A percentile compares a stretch with the other conserved stretches of the same genome.
Evolutionary conservation across 2,113 vertebrate genomes (phyloP).

Genomic region (Petromus typicus): DNA sequence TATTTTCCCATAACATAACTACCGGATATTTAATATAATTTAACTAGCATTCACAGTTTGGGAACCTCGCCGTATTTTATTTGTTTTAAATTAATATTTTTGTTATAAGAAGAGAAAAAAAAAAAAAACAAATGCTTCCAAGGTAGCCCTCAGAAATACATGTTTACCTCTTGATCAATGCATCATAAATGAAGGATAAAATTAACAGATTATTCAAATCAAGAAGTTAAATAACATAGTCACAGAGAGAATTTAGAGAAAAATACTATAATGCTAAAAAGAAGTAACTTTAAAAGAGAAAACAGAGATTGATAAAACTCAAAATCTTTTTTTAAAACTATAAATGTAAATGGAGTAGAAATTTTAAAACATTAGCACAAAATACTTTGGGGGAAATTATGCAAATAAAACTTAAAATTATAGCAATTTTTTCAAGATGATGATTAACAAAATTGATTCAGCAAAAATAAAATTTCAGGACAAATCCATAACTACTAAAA

Average conservation of each 20-base stretch:
- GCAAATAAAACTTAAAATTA: constrained; percentile 6
- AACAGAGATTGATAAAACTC: neutral
- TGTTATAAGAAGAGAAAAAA: neutral
- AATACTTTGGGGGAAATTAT: neutral
- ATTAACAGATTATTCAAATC: neutral
- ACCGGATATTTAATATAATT: neutral
- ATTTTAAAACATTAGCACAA: neutral
- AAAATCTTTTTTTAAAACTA: neutral
- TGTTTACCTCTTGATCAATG: neutral
- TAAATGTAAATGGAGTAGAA: neutral
- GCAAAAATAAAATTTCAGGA: neutral
- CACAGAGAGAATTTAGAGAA: neutral
- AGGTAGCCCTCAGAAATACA: neutral
- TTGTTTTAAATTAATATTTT: neutral
- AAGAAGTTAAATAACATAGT: neutral
- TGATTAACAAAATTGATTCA: neutral
- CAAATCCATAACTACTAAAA: neutral
- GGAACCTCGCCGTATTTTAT: neutral
- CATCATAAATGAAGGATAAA: neutral
- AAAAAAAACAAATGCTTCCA: neutral
- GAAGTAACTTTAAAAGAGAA: neutral
- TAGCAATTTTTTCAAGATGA: constrained; percentile 23
- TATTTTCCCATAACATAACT: neutral
- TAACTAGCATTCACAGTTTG: neutral
- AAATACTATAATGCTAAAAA: neutral